Evolutionary conservation across 2,113 vertebrate genomes (phyloP).

Genomic region (Deroptyus accipitrinus): DNA sequence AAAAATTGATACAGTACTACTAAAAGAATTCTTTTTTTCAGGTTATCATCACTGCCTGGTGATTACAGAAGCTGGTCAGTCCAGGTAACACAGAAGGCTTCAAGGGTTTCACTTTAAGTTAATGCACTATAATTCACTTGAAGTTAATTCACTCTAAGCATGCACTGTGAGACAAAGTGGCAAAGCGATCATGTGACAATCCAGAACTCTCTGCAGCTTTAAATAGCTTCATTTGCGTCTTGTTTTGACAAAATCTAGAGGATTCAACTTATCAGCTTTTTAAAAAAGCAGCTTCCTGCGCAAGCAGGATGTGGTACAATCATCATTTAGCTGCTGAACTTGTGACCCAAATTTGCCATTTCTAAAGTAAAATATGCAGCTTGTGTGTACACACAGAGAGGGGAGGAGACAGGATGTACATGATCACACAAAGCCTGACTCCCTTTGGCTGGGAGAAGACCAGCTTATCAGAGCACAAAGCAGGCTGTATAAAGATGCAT

Average conservation of each 20-base stretch:
- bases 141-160: background rate
- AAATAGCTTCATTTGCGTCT: background rate
- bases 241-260: constrained; percentile 2
- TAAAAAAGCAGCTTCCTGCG: constrained; percentile 3
- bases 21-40: background rate
- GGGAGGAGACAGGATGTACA: background rate
- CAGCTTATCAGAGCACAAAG: background rate
- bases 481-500: background rate
- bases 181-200: background rate
- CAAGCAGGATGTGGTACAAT: constrained; percentile 16
- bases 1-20: background rate
- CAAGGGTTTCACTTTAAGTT: background rate
- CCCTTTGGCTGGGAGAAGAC: background rate
- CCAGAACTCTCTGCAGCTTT: background rate
- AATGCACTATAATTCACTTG: background rate
- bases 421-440: background rate
- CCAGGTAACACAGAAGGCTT: background rate
- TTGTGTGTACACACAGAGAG: background rate
- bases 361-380: background rate
- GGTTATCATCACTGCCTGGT: background rate
- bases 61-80: background rate
- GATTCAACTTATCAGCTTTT: background rate
- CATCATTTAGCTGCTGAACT: constrained; percentile 7
- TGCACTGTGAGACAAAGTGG: background rate
- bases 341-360: background rate